Base-by-base conservation (phyloP, 23 tunicate genomes). In the Oikopleura dioica region DNA sequence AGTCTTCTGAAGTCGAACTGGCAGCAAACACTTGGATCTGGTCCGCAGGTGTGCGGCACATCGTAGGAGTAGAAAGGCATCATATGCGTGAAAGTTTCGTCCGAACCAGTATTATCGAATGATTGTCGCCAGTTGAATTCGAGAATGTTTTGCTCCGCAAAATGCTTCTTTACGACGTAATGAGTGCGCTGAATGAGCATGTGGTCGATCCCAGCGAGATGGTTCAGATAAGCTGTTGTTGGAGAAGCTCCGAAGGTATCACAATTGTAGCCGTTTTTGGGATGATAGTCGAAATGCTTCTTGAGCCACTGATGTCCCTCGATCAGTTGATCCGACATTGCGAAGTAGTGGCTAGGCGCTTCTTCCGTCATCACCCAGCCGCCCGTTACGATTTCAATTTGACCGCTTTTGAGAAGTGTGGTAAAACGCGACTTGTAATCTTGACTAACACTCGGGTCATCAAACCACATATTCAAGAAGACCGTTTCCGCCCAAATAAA, bases 301-400 rank as follows among this genome's bases (percentile, higher is more conserved):
- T 72, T 36, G 30, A 94, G 58, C 99, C 99, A 94, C 76, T 94
- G 95, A 69, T 85, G 95, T 0, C 99, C 99, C 86, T 68, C 24
- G 51, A 51, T 76, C 28, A 77, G 59, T 69, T 94, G 99, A 76
- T 94, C 99, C 69, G 86, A 86, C 95, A 94, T 94, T 0, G 95
- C 95, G 81, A 86, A 94, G 75, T 94, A 94, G 67, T 94, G 99
- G 0, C 95, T 94, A 75, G 87, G 87, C n/a, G 99, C 99, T 50
- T 94, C 99, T 77, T 94, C 99, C 59, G 87, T 94, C 99, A 94
- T 94, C 35, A 94, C 99, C 99, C 99, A 94, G 0, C 99, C 99
- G 1, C 87, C 99, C 31, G 99, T 94, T 1, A 94, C 99, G 29
- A 94, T 94, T 69, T 94, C 99, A 28, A 94, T 78, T 75, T 94